Evolutionary conservation across 23 tunicate species (phyloP).

Genomic region (Styela plicata): DNA sequence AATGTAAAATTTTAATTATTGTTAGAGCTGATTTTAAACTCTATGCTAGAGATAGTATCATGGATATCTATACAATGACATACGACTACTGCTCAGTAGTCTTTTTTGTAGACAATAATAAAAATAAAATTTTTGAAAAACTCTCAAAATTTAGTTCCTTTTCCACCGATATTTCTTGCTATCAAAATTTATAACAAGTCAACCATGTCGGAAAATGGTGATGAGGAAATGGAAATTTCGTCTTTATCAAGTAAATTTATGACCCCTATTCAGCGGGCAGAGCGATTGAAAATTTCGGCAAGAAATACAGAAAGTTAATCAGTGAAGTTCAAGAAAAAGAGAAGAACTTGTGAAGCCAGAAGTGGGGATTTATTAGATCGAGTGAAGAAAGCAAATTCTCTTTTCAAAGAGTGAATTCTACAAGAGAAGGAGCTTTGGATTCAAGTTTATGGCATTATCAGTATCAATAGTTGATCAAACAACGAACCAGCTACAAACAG

Average conservation of each 20-base stretch:
- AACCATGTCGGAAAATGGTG: neutral
- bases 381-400: constrained; percentile 58
- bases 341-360: constrained; percentile 84
- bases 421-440: constrained; percentile 83
- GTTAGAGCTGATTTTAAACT: too few species aligned
- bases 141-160: too few species aligned
- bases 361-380: constrained; percentile 48
- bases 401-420: constrained; percentile 53
- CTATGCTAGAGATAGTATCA: too few species aligned
- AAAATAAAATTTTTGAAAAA: too few species aligned
- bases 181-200: too few species aligned
- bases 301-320: constrained; percentile 56
- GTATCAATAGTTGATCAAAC: constrained; percentile 74
- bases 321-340: constrained; percentile 71
- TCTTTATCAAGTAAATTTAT: constrained; percentile 8
- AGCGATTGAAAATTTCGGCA: constrained; percentile 44
- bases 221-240: neutral
- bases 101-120: too few species aligned
- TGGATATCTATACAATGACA: too few species aligned
- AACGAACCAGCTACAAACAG: constrained; percentile 63
- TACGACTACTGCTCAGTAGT: too few species aligned
- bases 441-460: constrained; percentile 69
- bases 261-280: constrained; percentile 36
- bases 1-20: too few species aligned
- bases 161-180: too few species aligned